Conservation (phyloP, 2,113 vertebrate genomes). For the Neodontobutis hainanensis region DNA sequence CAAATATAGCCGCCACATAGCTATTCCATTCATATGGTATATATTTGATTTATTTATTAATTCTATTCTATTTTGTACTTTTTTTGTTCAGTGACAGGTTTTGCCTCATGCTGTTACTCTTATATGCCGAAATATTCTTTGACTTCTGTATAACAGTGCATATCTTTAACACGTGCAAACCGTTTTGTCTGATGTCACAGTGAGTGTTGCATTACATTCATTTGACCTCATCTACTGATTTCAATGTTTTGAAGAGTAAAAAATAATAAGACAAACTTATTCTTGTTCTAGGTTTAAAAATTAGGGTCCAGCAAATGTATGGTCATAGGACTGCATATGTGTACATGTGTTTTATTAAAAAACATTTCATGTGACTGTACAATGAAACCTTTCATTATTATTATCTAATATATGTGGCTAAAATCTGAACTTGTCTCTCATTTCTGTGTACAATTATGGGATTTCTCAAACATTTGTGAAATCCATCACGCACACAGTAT, state of each 20-base stretch:
- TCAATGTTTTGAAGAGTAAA: slow-evolving; percentile 66
- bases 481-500: slow-evolving; percentile 49
- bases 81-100: slow-evolving; percentile 78
- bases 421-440: slow-evolving; percentile 48
- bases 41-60: slow-evolving; percentile 89
- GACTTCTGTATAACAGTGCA: slow-evolving; percentile 77
- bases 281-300: slow-evolving; percentile 77
- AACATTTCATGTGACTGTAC: slow-evolving; percentile 79
- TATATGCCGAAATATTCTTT: slow-evolving; percentile 80
- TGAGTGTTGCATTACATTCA: slow-evolving; percentile 69
- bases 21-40: slow-evolving; percentile 85
- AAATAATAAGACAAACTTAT: slow-evolving; percentile 46
- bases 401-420: slow-evolving; percentile 62
- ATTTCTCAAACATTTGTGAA: slow-evolving; percentile 62
- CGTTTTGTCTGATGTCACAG: slow-evolving; percentile 60
- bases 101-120: slow-evolving; percentile 77
- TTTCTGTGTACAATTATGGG: slow-evolving; percentile 27
- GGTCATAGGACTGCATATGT: slow-evolving; percentile 83
- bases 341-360: slow-evolving; percentile 85
- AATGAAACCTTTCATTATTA: slow-evolving; percentile 66
- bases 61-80: slow-evolving; percentile 82
- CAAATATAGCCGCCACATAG: slow-evolving; percentile 82
- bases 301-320: slow-evolving; percentile 79
- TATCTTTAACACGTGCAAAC: slow-evolving; percentile 71
- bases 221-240: slow-evolving; percentile 79